Base-by-base conservation (phyloP, 2,888 invertebrate species). In the Tetrapedia diversipes region DNA sequence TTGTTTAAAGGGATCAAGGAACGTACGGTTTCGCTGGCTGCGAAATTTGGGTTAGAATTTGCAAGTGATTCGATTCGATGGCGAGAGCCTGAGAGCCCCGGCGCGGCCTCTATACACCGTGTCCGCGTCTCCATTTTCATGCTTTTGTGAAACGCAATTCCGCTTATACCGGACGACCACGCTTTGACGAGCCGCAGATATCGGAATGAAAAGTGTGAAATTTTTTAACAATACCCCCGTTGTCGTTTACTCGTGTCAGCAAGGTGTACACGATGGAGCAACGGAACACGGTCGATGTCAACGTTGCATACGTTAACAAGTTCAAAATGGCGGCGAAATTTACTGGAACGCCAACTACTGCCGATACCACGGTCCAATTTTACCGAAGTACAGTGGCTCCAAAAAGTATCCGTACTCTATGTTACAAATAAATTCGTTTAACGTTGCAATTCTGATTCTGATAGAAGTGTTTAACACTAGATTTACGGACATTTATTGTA, bases 131-230 rank as follows among this genome's bases (percentile, higher is more conserved):
- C 51, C 54, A 37, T 72, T 72, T 60, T 54, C 47, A 72, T 16
- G 73, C 60, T 72, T 72, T 72, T 72, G 59, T 72, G 53, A 72
- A 72, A 60, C 11, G 73, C 54, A 47, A 71, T 60, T 45, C 72
- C 60, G 45, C 24, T 73, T 49, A 27, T 71, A 54, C 53, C 37
- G 14, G 73, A 19, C 60, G 37, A 7, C 29, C 45, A 32, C 4
- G 73, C 53, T 72, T 72, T 72, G 72, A 72, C 72, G 47, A 54
- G 73, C 54, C 39, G 47, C 73, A 45, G 72, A 72, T 72, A 54
- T 27, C 22, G 11, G 73, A 72, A 53, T 45, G 49, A 43, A 45
- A 32, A 32, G 39, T 37, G 37, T 54, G 60, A 45, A 53, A 53
- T 19, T 61, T 72, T 72, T 54, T 47, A 53, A 72, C 60, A 54